Percentiles rank a stretch among this genome's conserved stretches.
Conservation (phyloP, 2,888 invertebrate species). For the Tuta absoluta region DNA sequence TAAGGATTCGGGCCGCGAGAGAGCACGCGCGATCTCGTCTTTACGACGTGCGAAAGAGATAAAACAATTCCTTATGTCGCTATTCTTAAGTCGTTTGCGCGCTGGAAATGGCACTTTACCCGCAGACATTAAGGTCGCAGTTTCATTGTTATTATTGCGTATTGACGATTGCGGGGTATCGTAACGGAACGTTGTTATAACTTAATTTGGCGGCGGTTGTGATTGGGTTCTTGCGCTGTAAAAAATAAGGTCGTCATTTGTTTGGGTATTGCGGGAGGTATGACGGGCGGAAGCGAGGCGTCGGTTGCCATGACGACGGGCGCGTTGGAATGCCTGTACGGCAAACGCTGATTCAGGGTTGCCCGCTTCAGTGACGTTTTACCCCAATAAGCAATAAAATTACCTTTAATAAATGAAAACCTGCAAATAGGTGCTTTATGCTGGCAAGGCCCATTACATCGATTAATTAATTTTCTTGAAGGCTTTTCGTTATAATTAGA, state of each 20-base stretch:
- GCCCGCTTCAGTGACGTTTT: slow-evolving; percentile 63
- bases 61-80: slow-evolving; percentile 79
- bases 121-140: slow-evolving; percentile 73
- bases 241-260: slow-evolving; percentile 69
- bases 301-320: slow-evolving; percentile 82
- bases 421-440: slow-evolving; percentile 25
- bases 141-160: slow-evolving; percentile 74
- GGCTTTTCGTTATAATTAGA: slow-evolving; percentile 22
- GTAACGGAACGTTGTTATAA: slow-evolving; percentile 77
- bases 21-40: slow-evolving; percentile 68
- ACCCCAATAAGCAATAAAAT: slow-evolving; percentile 61
- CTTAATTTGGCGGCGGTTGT: slow-evolving; percentile 66
- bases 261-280: slow-evolving; percentile 51
- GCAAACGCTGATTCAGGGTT: slow-evolving; percentile 57
- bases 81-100: slow-evolving; percentile 75
- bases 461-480: slow-evolving; percentile 25
- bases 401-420: slow-evolving; percentile 29
- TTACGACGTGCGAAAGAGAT: slow-evolving; percentile 79
- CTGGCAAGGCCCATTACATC: slow-evolving; percentile 24
- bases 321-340: slow-evolving; percentile 68
- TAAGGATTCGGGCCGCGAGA: slow-evolving; percentile 64
- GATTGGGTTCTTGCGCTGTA: slow-evolving; percentile 58
- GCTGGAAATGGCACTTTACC: slow-evolving; percentile 73
- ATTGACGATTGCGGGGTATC: slow-evolving; percentile 69
- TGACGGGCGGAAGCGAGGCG: slow-evolving; percentile 54